Evolutionary conservation across 2,797 vertebrate genomes (phyloP).

Genomic region (Alfaro cultratus): DNA sequence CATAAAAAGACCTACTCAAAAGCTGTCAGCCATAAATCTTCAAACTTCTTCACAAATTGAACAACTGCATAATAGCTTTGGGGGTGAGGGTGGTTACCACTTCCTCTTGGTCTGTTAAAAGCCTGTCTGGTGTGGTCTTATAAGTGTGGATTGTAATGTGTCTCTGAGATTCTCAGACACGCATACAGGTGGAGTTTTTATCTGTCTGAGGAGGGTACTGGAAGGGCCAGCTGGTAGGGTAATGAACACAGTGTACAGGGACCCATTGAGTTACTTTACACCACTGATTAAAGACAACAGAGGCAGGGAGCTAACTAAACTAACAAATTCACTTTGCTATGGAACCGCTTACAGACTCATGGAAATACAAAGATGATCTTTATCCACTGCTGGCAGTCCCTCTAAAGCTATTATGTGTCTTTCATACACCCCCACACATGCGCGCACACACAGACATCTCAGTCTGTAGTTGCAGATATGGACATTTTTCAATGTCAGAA

Average conservation of each 20-base stretch:
- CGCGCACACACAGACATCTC: conserved; percentile 33
- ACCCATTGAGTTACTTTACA: conserved; percentile 60
- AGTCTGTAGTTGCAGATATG: conserved; percentile 63
- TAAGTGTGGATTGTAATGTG: conserved; percentile 27
- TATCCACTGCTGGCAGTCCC: conserved; percentile 22
- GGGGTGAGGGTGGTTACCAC: conserved; percentile 47
- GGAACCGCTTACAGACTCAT: conserved; percentile 30
- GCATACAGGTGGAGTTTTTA: conserved; percentile 42
- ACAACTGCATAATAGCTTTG: conserved; percentile 46
- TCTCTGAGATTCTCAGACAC: conserved; percentile 37
- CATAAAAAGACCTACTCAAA: conserved; percentile 53
- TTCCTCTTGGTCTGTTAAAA: conserved; percentile 61
- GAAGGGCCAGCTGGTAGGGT: conserved; percentile 67
- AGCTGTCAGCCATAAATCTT: conserved; percentile 65
- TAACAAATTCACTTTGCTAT: conserved; percentile 39
- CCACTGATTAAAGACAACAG: conserved; percentile 67
- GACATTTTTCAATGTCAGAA: conserved; percentile 85
- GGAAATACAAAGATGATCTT: conserved; percentile 41
- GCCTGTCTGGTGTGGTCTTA: conserved; percentile 37
- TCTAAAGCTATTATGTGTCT: conserved; percentile 14
- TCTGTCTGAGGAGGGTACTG: conserved; percentile 47
- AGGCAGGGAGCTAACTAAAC: conserved; percentile 41
- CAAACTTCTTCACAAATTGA: conserved; percentile 39
- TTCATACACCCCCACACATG: conserved; percentile 16
- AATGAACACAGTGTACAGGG: conserved; percentile 52